phyloP scores from a whole-genome alignment of 2,888 invertebrate genomes.

The Sinohyriopsis cumingii region DNA sequence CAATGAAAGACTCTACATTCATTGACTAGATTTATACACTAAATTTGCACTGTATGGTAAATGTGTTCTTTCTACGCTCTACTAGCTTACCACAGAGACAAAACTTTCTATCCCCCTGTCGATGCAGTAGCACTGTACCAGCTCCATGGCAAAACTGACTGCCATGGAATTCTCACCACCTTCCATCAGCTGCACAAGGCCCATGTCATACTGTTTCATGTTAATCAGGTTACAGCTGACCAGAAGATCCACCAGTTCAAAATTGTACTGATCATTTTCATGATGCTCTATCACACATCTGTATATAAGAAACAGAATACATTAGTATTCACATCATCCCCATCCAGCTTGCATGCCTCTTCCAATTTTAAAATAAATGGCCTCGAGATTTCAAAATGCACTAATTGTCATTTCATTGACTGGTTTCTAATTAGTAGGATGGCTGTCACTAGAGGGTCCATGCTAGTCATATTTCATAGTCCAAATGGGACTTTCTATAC shows the following conservation, averaged over 20 bases:
- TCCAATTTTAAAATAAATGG: no score
- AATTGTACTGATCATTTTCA: conserved; percentile 90
- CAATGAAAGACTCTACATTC: no score
- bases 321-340: no score
- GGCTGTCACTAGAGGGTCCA: no score
- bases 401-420: no score
- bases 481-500: no score
- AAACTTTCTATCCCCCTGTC: conserved; percentile 77
- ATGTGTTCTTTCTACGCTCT: not conserved
- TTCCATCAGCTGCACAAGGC: conserved; percentile 79
- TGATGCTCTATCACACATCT: conserved; percentile 85
- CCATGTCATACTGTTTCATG: conserved; percentile 76
- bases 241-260: conserved; percentile 92
- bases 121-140: conserved; percentile 87
- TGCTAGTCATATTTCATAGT: no score
- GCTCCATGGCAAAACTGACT: conserved; percentile 90
- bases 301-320: not conserved
- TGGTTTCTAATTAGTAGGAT: no score
- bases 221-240: conserved; percentile 88
- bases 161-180: conserved; percentile 86
- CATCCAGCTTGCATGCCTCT: no score
- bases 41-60: no score
- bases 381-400: no score
- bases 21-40: no score
- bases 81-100: conserved; percentile 43